Evolutionary conservation across 1,140 invertebrate genomes (phyloP).

Genomic region (Nasonia longicornis): DNA sequence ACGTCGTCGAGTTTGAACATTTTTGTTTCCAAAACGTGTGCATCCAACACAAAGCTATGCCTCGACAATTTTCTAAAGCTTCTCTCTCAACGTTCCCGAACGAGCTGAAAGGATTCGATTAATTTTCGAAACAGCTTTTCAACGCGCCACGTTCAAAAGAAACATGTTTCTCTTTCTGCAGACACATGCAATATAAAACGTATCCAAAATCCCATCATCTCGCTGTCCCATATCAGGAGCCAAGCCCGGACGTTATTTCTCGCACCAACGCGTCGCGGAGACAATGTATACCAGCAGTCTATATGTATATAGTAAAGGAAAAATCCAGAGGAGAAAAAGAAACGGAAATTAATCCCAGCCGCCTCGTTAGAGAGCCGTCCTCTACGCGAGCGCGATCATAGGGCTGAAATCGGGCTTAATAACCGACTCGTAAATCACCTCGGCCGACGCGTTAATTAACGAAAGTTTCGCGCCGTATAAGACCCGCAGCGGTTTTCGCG

Average conservation of each 20-base stretch:
- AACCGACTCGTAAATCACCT: slow-evolving; percentile 1
- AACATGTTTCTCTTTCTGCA: too few species aligned
- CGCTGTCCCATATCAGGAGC: too few species aligned
- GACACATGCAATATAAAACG: too few species aligned
- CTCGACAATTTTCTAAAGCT: too few species aligned
- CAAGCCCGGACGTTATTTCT: not conserved
- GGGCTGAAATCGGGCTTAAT: not conserved
- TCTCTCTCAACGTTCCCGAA: too few species aligned
- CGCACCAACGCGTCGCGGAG: not conserved
- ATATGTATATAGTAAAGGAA: not conserved
- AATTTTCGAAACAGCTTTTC: too few species aligned
- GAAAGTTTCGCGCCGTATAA: not conserved
- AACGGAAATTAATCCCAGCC: not conserved
- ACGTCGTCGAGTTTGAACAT: too few species aligned
- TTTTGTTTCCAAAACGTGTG: too few species aligned
- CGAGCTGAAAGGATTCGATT: too few species aligned
- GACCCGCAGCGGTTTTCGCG: not conserved
- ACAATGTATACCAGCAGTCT: not conserved
- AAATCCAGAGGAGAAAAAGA: not conserved
- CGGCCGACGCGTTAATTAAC: slow-evolving; percentile 1
- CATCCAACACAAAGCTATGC: too few species aligned
- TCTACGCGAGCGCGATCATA: not conserved
- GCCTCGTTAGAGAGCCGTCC: not conserved
- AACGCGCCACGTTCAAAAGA: too few species aligned
- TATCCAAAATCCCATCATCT: too few species aligned